phyloP scores from a whole-genome alignment of 2,888 invertebrate genomes.

The Abscondita cerata region DNA sequence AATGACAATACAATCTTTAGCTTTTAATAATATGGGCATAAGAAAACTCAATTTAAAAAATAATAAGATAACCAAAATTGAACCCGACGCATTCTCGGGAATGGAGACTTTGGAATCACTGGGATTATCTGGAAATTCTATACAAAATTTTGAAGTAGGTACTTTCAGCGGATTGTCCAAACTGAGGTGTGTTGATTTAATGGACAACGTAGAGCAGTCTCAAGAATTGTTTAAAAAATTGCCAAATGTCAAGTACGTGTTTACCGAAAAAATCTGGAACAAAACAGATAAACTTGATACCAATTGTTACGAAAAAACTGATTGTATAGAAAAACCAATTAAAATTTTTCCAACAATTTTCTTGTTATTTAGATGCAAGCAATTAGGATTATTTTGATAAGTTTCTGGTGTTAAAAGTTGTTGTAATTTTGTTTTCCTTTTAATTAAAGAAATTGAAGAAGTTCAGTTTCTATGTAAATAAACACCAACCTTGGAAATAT shows the following conservation, averaged over 20 bases:
- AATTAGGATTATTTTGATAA: no score
- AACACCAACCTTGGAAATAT: no score
- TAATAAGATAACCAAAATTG: slow-evolving; percentile 10
- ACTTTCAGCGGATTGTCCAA: background rate
- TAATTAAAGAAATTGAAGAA: no score
- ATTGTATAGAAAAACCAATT: no score
- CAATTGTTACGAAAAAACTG: background rate
- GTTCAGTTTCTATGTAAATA: no score
- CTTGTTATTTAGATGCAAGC: no score
- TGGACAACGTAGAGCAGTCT: slow-evolving; percentile 3
- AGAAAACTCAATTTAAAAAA: background rate
- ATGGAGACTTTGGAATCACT: slow-evolving; percentile 3
- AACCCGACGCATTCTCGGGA: slow-evolving; percentile 10
- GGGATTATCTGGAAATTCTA: slow-evolving; percentile 9
- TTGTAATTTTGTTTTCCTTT: no score
- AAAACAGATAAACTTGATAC: background rate
- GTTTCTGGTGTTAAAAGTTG: no score
- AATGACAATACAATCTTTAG: background rate
- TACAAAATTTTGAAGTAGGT: background rate
- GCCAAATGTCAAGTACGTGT: slow-evolving; percentile 7
- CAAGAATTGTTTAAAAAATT: background rate
- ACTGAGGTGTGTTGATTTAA: slow-evolving; percentile 11
- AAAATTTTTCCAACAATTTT: no score
- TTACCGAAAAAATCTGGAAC: background rate
- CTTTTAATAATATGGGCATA: slow-evolving; percentile 7